phyloP scores from a whole-genome alignment of 2,888 invertebrate species.

The Leucozona laternaria region DNA sequence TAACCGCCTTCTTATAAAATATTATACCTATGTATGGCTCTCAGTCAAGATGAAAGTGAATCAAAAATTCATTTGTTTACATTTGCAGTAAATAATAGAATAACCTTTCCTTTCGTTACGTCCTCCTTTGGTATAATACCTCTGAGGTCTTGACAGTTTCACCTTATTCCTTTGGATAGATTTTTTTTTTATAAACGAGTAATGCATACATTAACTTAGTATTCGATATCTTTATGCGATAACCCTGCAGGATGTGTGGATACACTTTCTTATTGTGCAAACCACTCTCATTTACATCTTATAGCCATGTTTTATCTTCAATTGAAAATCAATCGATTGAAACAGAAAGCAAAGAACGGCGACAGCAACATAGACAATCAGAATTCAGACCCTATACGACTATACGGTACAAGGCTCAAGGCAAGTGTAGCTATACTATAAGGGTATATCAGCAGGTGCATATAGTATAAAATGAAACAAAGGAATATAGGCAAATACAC shows the following conservation, averaged over 20 bases:
- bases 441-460: neutral
- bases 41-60: slow-evolving; percentile 24
- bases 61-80: slow-evolving; percentile 57
- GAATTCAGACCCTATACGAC: neutral
- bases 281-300: slow-evolving; percentile 60
- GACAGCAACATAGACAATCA: slow-evolving; percentile 18
- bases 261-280: slow-evolving; percentile 53
- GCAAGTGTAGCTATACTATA: neutral
- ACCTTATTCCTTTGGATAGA: slow-evolving; percentile 25
- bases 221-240: slow-evolving; percentile 27
- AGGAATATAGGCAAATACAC: slow-evolving; percentile 26
- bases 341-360: slow-evolving; percentile 48
- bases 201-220: slow-evolving; percentile 34
- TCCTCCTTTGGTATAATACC: slow-evolving; percentile 20
- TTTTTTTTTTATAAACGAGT: neutral
- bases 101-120: neutral
- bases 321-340: slow-evolving; percentile 67
- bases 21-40: neutral
- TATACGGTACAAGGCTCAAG: neutral
- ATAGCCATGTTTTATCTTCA: slow-evolving; percentile 65
- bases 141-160: slow-evolving; percentile 39
- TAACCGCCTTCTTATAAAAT: slow-evolving; percentile 6
- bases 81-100: slow-evolving; percentile 54
- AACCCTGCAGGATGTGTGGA: slow-evolving; percentile 48
- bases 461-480: slow-evolving; percentile 8